A percentile compares a stretch with the other conserved stretches of the same genome.
Evolutionary conservation across 2,888 invertebrate genomes (phyloP).

Genomic region (Microplitis deprimator): DNA sequence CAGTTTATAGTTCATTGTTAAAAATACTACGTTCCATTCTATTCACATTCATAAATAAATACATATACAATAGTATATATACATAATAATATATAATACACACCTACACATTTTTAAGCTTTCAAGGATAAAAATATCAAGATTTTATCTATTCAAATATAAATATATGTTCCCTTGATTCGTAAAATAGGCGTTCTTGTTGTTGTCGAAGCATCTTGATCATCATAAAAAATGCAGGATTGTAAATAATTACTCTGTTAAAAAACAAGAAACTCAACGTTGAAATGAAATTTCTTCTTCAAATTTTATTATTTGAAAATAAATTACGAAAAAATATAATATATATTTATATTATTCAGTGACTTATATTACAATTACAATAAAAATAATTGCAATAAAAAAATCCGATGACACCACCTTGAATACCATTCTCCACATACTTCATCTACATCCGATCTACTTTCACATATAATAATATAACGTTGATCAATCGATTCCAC

Average conservation of each 20-base stretch:
- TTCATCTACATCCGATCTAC: slow-evolving; percentile 38
- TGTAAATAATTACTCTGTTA: no score
- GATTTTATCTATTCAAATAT: neutral
- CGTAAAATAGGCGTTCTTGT: neutral
- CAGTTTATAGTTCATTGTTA: neutral
- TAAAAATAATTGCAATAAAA: neutral
- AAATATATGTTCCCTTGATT: neutral
- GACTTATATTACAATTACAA: neutral
- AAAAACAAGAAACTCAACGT: no score
- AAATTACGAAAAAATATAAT: no score
- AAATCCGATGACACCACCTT: slow-evolving; percentile 22
- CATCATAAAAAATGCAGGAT: no score
- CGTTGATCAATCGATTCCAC: slow-evolving; percentile 25
- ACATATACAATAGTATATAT: neutral
- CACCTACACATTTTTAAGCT: neutral
- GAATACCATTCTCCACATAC: slow-evolving; percentile 25
- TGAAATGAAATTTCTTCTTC: no score
- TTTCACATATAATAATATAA: slow-evolving; percentile 13
- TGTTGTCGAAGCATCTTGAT: no score
- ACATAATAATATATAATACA: neutral
- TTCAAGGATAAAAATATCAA: neutral
- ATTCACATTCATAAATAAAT: neutral
- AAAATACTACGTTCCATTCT: neutral
- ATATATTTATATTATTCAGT: no score
- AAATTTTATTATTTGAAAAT: no score